Base-by-base conservation (phyloP, 2,797 vertebrate species). In the Podarcis siculus region DNA sequence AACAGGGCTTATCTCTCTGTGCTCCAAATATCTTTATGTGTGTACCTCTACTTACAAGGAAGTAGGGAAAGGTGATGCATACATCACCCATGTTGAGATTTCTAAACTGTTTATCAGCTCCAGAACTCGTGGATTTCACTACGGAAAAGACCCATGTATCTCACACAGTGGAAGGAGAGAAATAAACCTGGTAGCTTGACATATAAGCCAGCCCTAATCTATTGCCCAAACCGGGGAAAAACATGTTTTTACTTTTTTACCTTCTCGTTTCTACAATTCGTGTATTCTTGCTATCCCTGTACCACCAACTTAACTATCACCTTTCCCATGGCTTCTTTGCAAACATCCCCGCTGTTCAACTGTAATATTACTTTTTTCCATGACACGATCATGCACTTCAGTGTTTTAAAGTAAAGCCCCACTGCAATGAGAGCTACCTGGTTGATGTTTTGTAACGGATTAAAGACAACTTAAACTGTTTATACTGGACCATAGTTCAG, bases 371-470 rank as follows among this genome's bases (percentile, higher is more conserved):
- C 27, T 25, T 49, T 69, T 88, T 79, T 89, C 30, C 21, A 77
- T 79, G 39, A 82, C 55, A 89, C 71, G n/a, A 1, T 79, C 49
- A 1, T 1, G 21, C 8, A 78, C 58, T 83, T 82, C 67, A 84
- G 21, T 66, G 77, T 58, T 66, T 67, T 12, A 35, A 90, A 58
- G 90, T 8, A 87, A 92, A 93, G 91, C 78, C 8, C 39, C 82
- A 17, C 5, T 55, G 8, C 6, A 82, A 90, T 81, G 2, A 90
- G 85, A 3, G 8, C 45, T 87, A 27, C 30, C 90, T 88, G 78
- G 83, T 49, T 87, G 3, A 92, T n/a, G 1, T 42, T 89, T 35
- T 84, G 13, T 58, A 84, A 84, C 2, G 17, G 30, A 76, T 76
- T 84, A 84, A 79, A 42, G 32, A 10, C 45, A 64, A 27, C 21